Base-by-base conservation (phyloP, 2,888 invertebrate species). In the Penaeus monodon region DNA sequence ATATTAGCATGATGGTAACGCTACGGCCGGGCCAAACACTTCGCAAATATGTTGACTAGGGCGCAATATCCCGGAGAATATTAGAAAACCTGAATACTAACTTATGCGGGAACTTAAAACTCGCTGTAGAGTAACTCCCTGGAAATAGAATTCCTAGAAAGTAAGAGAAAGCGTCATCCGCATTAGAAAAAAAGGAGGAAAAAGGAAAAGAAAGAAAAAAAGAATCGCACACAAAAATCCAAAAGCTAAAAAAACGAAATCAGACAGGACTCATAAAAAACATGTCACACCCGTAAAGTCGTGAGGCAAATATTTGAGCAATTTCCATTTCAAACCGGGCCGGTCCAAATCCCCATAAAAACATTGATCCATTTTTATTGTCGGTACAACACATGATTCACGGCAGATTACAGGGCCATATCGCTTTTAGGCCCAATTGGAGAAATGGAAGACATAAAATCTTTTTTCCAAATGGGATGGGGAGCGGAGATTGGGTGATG, bases 311-410 rank as follows among this genome's bases (percentile, higher is more conserved):
- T 83, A 74, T 83, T 76, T 65, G 76, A 73, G 81, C 81, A 38
- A 81, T 81, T 81, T 81, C 81, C 81, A 81, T 81, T 81, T 81
- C 44, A 81, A 81, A 81, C 57, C 79, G 63, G 63, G 27, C 80
- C 29, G 29, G 64, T n/a, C 44, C 7, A 49, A 81, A 81, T 49
- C 81, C 81, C 65, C 66, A 81, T 66, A 73, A 73, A 81, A 81
- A 38, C 81, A 81, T 81, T 81, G 81, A 81, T 81, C 81, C 81
- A 81, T 81, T 81, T 73, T 81, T 81, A 81, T 66, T 81, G 44
- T 20, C 81, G n/a, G 24, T 68, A 33, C 68, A 81, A 20, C 81
- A 81, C 73, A 82, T 82, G 74, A 82, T 82, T 57, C 82, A 74
- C 70, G 63, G 74, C 29, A 81, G 74, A 82, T 63, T 74, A 82